Base-by-base conservation (phyloP, 2,888 invertebrate species). In the Tuta absoluta region DNA sequence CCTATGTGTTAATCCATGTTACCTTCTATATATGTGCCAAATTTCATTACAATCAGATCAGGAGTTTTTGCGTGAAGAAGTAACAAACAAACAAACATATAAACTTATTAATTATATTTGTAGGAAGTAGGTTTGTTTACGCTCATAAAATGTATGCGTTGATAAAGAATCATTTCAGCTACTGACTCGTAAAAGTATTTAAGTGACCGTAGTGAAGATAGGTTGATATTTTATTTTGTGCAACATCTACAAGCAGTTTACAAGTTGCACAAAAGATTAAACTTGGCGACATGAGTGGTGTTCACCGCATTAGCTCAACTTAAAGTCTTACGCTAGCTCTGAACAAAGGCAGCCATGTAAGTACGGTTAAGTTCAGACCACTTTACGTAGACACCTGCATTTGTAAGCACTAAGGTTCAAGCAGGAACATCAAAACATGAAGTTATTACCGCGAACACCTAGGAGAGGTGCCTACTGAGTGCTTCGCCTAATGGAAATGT, bases 401-500 rank as follows among this genome's bases (percentile, higher is more conserved):
- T 51, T 62, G 62, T 62, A 62, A 62, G 53, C 62, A 38, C 53
- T 53, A 19, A 19, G 33, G 28, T 49, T 49, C 10, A 49, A 33
- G 33, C 53, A 10, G 53, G 62, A 38, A 53, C 53, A 62, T 62
- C 51, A 62, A 62, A 62, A 62, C 62, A 62, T 51, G 12, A 62
- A 62, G 53, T 62, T 62, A 62, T 62, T 38, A 62, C 62, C 62
- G 38, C 53, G 33, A n/a, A 19, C 11, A 28, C 14, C 41, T 4
- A 60, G 48, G 24, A 3, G 49, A 28, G 23, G 24, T 60, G 23
- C 12, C 11, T 21, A 38, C n/a, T 21, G 48, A 61, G 61, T 61
- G 49, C 61, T 49, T 28, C 61, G 61, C 61, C 61, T 61, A 49
- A 61, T 49, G 61, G 61, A 61, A 61, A 61, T 61, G 61, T 61